A percentile compares a stretch with the other conserved stretches of the same genome.
phyloP scores from a whole-genome alignment of 2,797 vertebrate genomes.

The Antennarius maculatus region DNA sequence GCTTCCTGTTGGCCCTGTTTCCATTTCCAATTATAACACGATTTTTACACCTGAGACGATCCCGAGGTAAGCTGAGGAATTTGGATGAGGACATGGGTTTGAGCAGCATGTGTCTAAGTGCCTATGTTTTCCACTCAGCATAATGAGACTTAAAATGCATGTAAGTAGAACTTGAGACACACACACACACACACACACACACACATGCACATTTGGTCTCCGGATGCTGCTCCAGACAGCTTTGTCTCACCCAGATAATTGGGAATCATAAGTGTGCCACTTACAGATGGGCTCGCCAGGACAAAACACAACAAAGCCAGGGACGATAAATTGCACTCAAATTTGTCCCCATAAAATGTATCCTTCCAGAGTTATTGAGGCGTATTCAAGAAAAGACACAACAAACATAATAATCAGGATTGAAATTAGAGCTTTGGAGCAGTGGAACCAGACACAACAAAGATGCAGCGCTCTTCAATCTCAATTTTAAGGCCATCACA shows the following conservation, averaged over 20 bases:
- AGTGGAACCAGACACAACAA: constrained; percentile 1
- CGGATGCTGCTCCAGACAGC: constrained; percentile 11
- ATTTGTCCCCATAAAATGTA: constrained; percentile 1
- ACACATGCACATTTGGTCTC: background rate
- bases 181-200: constrained; percentile 10
- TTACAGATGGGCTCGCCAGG: constrained; percentile 25
- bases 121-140: background rate
- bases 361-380: background rate
- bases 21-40: constrained; percentile 43
- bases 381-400: background rate
- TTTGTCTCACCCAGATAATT: constrained; percentile 27
- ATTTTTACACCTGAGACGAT: constrained; percentile 54
- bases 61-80: constrained; percentile 49
- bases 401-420: background rate
- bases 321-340: constrained; percentile 7
- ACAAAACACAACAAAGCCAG: constrained; percentile 23
- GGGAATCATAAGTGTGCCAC: constrained; percentile 42
- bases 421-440: background rate
- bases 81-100: constrained; percentile 32
- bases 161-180: constrained; percentile 2
- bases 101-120: constrained; percentile 1
- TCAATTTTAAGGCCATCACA: no score
- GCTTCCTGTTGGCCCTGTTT: constrained; percentile 28
- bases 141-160: constrained; percentile 26
- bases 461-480: background rate